These are phyloP conservation scores for Drosophila quadrilineata DNA, from an alignment of 1,140 invertebrate species.

Conservation along the genomic window DNA sequence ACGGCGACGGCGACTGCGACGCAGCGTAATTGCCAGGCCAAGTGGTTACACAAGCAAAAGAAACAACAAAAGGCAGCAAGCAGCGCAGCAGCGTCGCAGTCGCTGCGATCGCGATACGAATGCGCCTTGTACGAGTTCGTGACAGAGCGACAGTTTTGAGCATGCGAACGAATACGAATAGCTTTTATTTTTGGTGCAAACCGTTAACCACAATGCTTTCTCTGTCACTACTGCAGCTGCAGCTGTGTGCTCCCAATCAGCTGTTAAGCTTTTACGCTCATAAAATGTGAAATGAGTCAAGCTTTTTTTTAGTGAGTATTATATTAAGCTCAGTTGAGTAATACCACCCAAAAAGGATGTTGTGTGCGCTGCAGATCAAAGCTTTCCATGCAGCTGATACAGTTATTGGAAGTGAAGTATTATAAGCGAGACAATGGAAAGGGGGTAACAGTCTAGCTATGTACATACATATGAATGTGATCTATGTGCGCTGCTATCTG, in stretches of 20 bases:
- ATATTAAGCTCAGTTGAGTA: not conserved
- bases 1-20: slow-evolving; percentile 53
- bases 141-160: slow-evolving; percentile 35
- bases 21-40: slow-evolving; percentile 68
- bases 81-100: slow-evolving; percentile 3
- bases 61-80: slow-evolving; percentile 10
- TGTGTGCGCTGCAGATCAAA: not conserved
- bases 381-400: too few relatives aligned
- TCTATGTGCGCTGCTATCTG: slow-evolving; percentile 20
- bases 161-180: slow-evolving; percentile 14
- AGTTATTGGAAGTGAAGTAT: too few relatives aligned
- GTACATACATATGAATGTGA: too few relatives aligned
- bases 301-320: not conserved
- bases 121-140: slow-evolving; percentile 29
- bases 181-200: slow-evolving; percentile 25
- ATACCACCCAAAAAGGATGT: slow-evolving; percentile 1
- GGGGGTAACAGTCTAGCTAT: too few relatives aligned
- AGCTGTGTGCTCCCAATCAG: slow-evolving; percentile 25
- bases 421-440: too few relatives aligned
- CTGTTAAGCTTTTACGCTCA: slow-evolving; percentile 26
- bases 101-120: slow-evolving; percentile 34
- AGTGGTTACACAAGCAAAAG: slow-evolving; percentile 68
- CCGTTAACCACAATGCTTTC: slow-evolving; percentile 39
- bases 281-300: slow-evolving; percentile 10
- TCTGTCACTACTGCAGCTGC: slow-evolving; percentile 32